Percentiles rank a stretch among this genome's conserved stretches.
phyloP scores from a whole-genome alignment of 2,113 vertebrate genomes.

The Heterotilapia buettikoferi region DNA sequence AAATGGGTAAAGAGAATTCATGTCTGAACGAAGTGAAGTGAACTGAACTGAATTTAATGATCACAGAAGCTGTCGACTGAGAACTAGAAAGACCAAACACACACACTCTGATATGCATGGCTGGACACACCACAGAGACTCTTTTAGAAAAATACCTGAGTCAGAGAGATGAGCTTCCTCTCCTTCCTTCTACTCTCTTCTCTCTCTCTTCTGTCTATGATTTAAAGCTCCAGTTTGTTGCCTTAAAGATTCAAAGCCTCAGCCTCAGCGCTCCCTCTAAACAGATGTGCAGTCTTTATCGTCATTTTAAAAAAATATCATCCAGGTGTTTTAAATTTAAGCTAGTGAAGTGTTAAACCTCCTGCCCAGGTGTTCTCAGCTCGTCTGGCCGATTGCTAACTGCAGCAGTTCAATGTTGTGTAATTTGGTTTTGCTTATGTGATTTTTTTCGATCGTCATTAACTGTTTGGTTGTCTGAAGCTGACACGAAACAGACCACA shows the following conservation, averaged over 20 bases:
- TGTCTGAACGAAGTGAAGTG: not conserved
- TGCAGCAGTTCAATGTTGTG: not conserved
- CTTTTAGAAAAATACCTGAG: not conserved
- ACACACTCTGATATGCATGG: slow-evolving; percentile 7
- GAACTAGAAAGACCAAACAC: not conserved
- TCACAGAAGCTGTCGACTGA: not conserved
- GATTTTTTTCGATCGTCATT: fast-evolving
- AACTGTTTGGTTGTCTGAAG: not conserved
- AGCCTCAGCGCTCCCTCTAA: not conserved
- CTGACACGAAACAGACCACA: not conserved
- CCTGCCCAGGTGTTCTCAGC: not conserved
- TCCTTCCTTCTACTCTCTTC: not conserved
- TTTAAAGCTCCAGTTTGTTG: not conserved
- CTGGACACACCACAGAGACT: not conserved
- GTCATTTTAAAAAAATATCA: fast-evolving
- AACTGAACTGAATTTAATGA: not conserved
- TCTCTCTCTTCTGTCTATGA: not conserved
- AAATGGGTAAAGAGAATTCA: not conserved
- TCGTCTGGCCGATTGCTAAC: not conserved
- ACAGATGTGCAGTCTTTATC: not conserved
- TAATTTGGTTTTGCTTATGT: not conserved
- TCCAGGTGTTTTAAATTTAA: not conserved
- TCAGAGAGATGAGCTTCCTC: not conserved
- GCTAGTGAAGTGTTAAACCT: not conserved
- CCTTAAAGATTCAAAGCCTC: not conserved